phyloP scores from a whole-genome alignment of 2,797 vertebrate species.

The Phoeniculus purpureus region DNA sequence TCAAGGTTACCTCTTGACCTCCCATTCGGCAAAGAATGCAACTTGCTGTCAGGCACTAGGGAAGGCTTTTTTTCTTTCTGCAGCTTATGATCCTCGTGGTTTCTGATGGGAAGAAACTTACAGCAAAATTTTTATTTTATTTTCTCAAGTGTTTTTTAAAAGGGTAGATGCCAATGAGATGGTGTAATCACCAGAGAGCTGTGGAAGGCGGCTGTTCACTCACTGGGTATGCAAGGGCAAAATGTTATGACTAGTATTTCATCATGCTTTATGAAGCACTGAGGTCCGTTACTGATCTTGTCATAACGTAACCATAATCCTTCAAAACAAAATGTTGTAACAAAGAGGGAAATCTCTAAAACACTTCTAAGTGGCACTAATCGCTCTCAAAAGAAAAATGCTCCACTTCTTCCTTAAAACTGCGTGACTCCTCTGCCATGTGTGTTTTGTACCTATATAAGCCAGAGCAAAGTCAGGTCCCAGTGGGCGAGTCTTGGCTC shows the following conservation, averaged over 20 bases:
- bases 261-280: not conserved
- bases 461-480: not conserved
- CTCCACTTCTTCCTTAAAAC: not conserved
- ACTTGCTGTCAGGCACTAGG: slow-evolving; percentile 27
- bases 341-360: not conserved
- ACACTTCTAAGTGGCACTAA: not conserved
- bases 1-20: slow-evolving; percentile 59
- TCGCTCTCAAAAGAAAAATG: not conserved
- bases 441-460: not conserved
- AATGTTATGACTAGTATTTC: not conserved
- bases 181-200: slow-evolving; percentile 13
- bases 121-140: slow-evolving; percentile 39
- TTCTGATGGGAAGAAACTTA: slow-evolving; percentile 54
- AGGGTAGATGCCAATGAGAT: slow-evolving; percentile 24
- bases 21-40: slow-evolving; percentile 27
- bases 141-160: slow-evolving; percentile 43
- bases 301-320: not conserved
- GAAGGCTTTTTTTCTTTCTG: not conserved
- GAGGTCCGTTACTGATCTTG: not conserved
- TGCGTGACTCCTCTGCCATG: not conserved
- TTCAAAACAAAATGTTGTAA: not conserved
- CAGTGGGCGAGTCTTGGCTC: not conserved
- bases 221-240: not conserved
- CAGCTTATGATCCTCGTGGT: not conserved
- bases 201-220: not conserved